Conservation (phyloP, 2,797 vertebrate genomes). For the Mionectes olivaceus region DNA sequence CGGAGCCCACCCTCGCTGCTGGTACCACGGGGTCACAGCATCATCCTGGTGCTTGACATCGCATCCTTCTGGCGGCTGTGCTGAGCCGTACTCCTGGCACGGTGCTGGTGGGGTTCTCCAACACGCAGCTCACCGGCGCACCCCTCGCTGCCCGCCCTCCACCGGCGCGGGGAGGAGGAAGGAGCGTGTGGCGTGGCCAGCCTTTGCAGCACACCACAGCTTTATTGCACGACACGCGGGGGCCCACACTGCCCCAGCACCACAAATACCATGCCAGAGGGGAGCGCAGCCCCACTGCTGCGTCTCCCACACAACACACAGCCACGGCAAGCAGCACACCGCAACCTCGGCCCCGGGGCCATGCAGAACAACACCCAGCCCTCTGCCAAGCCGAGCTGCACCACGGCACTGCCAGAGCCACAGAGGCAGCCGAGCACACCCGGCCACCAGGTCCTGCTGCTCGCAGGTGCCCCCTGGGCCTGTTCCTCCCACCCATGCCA, state of each 20-base stretch:
- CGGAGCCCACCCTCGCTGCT: background rate
- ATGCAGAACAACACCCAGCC: background rate
- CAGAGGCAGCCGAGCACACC: background rate
- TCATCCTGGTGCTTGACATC: background rate
- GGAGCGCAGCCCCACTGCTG: background rate
- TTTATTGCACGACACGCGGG: constrained; percentile 54
- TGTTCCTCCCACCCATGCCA: background rate
- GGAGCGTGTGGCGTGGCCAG: constrained; percentile 40
- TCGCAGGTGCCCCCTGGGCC: background rate
- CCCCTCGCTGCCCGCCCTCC: background rate
- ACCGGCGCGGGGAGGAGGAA: constrained; percentile 15
- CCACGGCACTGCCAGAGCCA: background rate
- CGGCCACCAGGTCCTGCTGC: background rate
- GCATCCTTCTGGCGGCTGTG: background rate
- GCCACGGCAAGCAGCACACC: constrained; percentile 56
- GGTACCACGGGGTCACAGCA: background rate
- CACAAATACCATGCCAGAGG: constrained; percentile 29
- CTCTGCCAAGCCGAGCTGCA: background rate
- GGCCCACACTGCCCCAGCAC: constrained; percentile 45
- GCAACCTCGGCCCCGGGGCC: background rate
- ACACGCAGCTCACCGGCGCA: rapidly evolving
- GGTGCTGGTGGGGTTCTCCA: background rate
- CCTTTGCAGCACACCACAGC: constrained; percentile 61
- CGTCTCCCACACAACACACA: constrained; percentile 19
- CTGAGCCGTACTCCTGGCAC: background rate